These are phyloP conservation scores for Crax fasciolata DNA, from an alignment of 2,797 vertebrate species.

Conservation along the genomic window DNA sequence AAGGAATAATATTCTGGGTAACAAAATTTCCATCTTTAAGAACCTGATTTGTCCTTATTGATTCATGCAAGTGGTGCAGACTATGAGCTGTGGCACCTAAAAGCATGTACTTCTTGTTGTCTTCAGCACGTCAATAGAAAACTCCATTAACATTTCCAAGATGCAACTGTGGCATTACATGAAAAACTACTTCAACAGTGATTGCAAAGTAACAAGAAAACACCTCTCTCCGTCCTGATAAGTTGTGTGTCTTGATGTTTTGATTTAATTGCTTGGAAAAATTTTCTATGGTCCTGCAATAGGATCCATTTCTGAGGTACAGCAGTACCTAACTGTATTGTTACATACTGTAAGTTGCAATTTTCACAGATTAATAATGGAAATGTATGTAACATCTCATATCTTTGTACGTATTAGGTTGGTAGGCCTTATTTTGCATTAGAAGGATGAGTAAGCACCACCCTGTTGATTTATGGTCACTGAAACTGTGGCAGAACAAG, in stretches of 20 bases:
- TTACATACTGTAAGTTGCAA: neutral
- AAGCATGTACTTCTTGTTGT: neutral
- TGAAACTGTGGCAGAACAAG: neutral
- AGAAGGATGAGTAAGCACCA: neutral
- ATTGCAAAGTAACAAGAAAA: neutral
- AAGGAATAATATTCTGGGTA: neutral
- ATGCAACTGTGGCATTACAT: neutral
- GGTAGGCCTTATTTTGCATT: neutral
- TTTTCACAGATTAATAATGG: neutral
- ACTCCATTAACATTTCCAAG: neutral
- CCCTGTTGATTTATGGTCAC: neutral
- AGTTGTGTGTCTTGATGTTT: accelerated
- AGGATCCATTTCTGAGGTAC: neutral
- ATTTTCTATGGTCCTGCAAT: neutral
- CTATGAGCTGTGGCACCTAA: neutral
- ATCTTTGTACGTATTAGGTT: neutral
- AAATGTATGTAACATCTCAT: neutral
- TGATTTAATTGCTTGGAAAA: neutral
- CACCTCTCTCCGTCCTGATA: neutral
- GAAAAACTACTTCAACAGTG: neutral
- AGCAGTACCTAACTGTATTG: neutral
- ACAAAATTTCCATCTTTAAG: neutral
- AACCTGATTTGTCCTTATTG: neutral
- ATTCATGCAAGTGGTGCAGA: neutral
- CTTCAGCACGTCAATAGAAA: neutral